These are phyloP conservation scores for Melinaea menophilus DNA, from an alignment of 2,888 invertebrate species.

Conservation along the genomic window DNA sequence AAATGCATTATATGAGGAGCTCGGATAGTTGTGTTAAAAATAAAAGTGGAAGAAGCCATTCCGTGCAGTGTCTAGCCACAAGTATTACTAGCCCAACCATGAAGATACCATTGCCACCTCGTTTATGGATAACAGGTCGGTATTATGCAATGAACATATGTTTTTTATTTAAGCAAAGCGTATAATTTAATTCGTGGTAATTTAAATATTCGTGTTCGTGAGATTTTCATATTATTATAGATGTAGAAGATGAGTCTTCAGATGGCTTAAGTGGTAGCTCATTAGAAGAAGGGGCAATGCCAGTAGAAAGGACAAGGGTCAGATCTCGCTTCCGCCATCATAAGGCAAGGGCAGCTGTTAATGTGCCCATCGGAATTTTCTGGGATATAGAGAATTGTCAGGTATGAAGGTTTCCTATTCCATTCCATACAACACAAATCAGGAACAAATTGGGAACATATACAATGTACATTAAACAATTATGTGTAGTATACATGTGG, in stretches of 20 bases:
- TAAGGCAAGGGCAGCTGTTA: slow-evolving; percentile 48
- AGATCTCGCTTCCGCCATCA: slow-evolving; percentile 66
- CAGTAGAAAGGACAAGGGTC: slow-evolving; percentile 55
- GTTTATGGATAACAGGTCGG: slow-evolving; percentile 72
- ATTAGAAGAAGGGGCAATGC: slow-evolving; percentile 52
- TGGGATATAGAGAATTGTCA: slow-evolving; percentile 97
- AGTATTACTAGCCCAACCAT: slow-evolving; percentile 57
- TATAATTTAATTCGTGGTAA: not conserved
- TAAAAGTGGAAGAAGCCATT: slow-evolving; percentile 61
- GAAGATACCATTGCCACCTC: slow-evolving; percentile 75
- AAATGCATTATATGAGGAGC: slow-evolving; percentile 53
- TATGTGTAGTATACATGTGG: no score
- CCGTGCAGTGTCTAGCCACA: slow-evolving; percentile 64
- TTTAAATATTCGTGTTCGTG: not conserved
- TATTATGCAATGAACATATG: slow-evolving; percentile 39
- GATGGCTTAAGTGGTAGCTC: slow-evolving; percentile 54
- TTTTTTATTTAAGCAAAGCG: slow-evolving; percentile 14
- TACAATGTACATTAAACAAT: no score
- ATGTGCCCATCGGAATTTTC: slow-evolving; percentile 87
- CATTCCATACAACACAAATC: no score
- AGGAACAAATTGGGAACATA: no score
- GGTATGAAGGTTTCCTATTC: slow-evolving; percentile 53
- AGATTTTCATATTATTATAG: slow-evolving; percentile 38
- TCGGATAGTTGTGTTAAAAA: slow-evolving; percentile 41
- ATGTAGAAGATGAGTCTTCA: slow-evolving; percentile 68